Percentiles rank a stretch among this genome's conserved stretches.
Evolutionary conservation across 1,140 invertebrate genomes (phyloP).

Genomic region (Coenobita brevimanus): DNA sequence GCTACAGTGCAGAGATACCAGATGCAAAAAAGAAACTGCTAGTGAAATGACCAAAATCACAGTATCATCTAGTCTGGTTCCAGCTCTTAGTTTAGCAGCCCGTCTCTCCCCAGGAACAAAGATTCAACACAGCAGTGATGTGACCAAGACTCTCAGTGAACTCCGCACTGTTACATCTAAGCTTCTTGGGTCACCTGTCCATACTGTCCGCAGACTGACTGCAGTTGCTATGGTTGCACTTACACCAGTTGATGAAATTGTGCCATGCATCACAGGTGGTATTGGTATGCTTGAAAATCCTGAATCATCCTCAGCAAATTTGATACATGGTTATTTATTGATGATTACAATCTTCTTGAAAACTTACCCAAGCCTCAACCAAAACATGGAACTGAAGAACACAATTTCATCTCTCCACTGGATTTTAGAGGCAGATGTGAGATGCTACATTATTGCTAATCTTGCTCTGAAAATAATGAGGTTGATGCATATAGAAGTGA

Average conservation of each 20-base stretch:
- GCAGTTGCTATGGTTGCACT: slow-evolving; percentile 50
- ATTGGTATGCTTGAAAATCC: neutral
- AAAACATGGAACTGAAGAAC: slow-evolving; percentile 1
- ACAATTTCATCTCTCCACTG: neutral
- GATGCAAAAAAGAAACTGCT: neutral
- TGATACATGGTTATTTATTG: slow-evolving; percentile 32
- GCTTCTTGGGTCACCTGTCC: slow-evolving; percentile 55
- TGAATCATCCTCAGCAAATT: neutral
- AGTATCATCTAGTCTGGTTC: slow-evolving; percentile 70
- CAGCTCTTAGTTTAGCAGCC: slow-evolving; percentile 73
- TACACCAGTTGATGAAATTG: slow-evolving; percentile 26
- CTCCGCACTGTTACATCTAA: slow-evolving; percentile 16
- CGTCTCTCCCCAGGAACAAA: slow-evolving; percentile 72
- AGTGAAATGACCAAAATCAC: slow-evolving; percentile 51
- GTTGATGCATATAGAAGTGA: neutral
- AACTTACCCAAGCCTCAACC: slow-evolving; percentile 25
- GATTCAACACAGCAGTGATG: slow-evolving; percentile 26
- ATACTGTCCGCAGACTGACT: slow-evolving; percentile 51
- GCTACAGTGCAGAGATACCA: too few species aligned
- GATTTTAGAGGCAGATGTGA: slow-evolving; percentile 10
- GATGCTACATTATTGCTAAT: slow-evolving; percentile 18
- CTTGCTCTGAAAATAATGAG: slow-evolving; percentile 31
- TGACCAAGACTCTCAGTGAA: slow-evolving; percentile 12
- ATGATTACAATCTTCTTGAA: slow-evolving; percentile 15
- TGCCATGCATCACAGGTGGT: neutral